Evolutionary conservation across 2,888 invertebrate genomes (phyloP), one percentile per base, ranked within the genome.

Genomic region (Hypolimnas misippus): DNA sequence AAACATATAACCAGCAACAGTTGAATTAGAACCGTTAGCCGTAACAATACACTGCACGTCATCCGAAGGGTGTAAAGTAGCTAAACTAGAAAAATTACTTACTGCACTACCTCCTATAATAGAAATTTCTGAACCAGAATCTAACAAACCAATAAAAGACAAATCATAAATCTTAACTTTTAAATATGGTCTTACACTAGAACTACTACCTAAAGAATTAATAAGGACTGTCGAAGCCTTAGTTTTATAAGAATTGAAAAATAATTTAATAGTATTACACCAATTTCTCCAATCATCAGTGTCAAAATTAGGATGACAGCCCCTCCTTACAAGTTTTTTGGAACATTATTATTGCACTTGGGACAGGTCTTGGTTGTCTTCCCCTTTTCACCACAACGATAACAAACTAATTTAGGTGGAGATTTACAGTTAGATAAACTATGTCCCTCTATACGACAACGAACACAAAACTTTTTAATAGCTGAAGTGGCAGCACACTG

Each of bases 1-100:
- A 40, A 55, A 50, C 50, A 61, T 55, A 33, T 50, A 50, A 40
- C 61, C 61, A 6, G 49, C 10, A 29, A 61, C 60, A 19, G 38
- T 12, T 7, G 53, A 44, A 29, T 25, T 17, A 14, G 50, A 55
- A 16, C 55, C 61, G 16, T 61, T 50, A 0, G 60, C 60, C 12
- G 55, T 55, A 0, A 50, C 12, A 3, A 61, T 46, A 33, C 38
- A 49, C 14, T 44, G 35, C 14, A 21, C 35, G 14, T 17, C 35
- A 14, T n/a, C 33, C 2, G 33, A 5, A n/a, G 12, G 35, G 19
- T 35, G 21, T 19, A n/a, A 12, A 38, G 21, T 19, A 17, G 16
- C 53, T 4, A 35, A 17, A 19, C 21, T 19, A 3, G 19, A 29
- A 29, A 51, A 51, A 19, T 12, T n/a, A 8, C 29, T 10, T 12